A percentile compares a stretch with the other conserved stretches of the same genome.
phyloP scores from a whole-genome alignment of 1,140 invertebrate species.

The Penaeus chinensis region DNA sequence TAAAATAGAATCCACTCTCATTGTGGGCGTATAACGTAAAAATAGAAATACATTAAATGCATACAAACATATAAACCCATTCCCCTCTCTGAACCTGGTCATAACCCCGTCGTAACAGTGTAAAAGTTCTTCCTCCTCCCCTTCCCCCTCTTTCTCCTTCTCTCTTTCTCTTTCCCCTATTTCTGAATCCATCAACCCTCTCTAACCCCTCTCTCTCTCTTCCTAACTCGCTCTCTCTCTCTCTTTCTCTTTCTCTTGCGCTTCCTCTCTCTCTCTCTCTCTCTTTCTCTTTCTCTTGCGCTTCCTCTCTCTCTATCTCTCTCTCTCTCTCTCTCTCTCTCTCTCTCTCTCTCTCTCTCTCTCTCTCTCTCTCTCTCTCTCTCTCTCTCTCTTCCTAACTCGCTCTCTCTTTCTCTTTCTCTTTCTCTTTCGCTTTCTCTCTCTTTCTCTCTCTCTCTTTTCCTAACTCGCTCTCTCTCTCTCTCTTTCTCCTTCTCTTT shows the following conservation, averaged over 20 bases:
- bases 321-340: too few species aligned
- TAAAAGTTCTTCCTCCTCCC: not conserved
- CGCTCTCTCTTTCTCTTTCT: not conserved
- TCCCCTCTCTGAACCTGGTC: too few species aligned
- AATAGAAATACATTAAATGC: too few species aligned
- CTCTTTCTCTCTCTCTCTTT: not conserved
- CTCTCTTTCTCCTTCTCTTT: not conserved
- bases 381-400: not conserved
- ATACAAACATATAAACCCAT: too few species aligned
- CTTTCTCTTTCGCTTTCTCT: too few species aligned
- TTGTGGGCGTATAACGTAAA: too few species aligned
- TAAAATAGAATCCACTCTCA: too few species aligned
- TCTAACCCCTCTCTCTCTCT: not conserved
- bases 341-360: not conserved
- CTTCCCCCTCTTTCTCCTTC: constrained; percentile 1
- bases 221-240: not conserved
- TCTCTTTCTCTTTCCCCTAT: not conserved
- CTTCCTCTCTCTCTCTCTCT: not conserved
- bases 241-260: not conserved
- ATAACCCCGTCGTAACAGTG: too few species aligned
- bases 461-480: not conserved
- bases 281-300: not conserved
- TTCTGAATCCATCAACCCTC: not conserved
- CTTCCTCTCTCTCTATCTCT: too few species aligned
- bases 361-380: not conserved